phyloP scores from a whole-genome alignment of 1,140 invertebrate genomes.

The Lanistes nyassanus region DNA sequence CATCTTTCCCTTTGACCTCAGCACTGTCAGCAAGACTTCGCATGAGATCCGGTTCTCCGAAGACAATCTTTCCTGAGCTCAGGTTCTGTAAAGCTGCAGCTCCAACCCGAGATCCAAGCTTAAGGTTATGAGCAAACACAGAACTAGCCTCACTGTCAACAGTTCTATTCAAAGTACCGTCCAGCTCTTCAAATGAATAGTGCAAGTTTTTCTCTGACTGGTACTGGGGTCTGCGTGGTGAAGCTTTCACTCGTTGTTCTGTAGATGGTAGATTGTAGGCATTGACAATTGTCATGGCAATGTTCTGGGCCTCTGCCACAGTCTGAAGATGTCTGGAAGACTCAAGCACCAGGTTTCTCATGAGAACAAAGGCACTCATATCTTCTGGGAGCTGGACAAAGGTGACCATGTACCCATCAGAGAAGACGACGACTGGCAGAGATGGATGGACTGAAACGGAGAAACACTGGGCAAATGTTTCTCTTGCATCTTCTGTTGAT shows the following conservation, averaged over 20 bases:
- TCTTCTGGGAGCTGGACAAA: constrained; percentile 52
- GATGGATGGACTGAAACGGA: constrained; percentile 61
- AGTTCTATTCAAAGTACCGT: constrained; percentile 47
- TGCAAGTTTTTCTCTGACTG: constrained; percentile 34
- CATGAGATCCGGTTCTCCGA: constrained; percentile 54
- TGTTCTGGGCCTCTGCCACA: constrained; percentile 32
- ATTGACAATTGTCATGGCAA: constrained; percentile 51
- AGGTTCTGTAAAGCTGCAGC: constrained; percentile 39
- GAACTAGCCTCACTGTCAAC: constrained; percentile 53
- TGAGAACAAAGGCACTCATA: constrained; percentile 46
- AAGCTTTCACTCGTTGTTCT: constrained; percentile 19
- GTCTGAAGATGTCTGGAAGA: constrained; percentile 53
- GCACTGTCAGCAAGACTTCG: constrained; percentile 33
- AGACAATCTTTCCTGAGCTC: constrained; percentile 58
- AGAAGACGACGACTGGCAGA: constrained; percentile 63
- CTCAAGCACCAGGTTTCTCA: constrained; percentile 53
- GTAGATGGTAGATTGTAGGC: constrained; percentile 45
- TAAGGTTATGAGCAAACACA: constrained; percentile 30
- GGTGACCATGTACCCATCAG: constrained; percentile 65
- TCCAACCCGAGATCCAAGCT: constrained; percentile 28
- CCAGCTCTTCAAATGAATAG: constrained; percentile 51
- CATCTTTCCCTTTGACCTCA: constrained; percentile 30
- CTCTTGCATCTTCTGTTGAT: constrained; percentile 28
- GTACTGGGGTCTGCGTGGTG: constrained; percentile 14
- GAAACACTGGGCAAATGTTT: constrained; percentile 55